Base-by-base conservation (phyloP, 2,888 invertebrate species). In the Microchrysa polita region DNA sequence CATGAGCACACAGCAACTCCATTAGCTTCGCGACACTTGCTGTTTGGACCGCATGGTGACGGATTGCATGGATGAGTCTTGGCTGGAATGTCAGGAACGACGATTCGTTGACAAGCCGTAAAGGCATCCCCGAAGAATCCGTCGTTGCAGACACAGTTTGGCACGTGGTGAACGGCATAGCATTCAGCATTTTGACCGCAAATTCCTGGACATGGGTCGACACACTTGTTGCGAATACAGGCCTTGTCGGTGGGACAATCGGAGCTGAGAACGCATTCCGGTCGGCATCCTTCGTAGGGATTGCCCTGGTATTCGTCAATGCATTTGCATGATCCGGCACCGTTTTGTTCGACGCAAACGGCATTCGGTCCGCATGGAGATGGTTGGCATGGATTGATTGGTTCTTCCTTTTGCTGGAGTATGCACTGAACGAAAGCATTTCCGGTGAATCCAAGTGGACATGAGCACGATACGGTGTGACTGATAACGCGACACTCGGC, bases 301-400 rank as follows among this genome's bases (percentile, higher is more conserved):
- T 94, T 94, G 73, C 95, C 95, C 81, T 90, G 90, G 81, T 93
- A 93, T 78, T 93, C 93, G 79, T 91, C 89, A 76, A 93, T 89
- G 80, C 94, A 95, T 53, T 90, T 89, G 81, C 94, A 95, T 71
- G 93, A 90, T 22, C 93, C 94, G 34, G 91, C 93, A 48, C 91
- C 92, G 79, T 93, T 92, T 76, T 91, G 88, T 84, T 90, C 90
- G 82, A 83, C 94, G 92, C 81, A 93, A 86, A 79, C 91, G 1
- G 95, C 94, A 82, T 95, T 96, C 1, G 92, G 85, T 48, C 95
- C 96, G 81, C 96, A 96, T 1, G 95, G 95, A 42, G 93, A 93
- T 71, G 95, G 94, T 81, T 93, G 91, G 81, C 94, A 95, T 0
- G 94, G 94, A 79, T 91, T 91, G 5, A 88, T 82, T 53, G 87